Evolutionary conservation across 2,888 invertebrate species (phyloP).

Genomic region (Aplocera efformata): DNA sequence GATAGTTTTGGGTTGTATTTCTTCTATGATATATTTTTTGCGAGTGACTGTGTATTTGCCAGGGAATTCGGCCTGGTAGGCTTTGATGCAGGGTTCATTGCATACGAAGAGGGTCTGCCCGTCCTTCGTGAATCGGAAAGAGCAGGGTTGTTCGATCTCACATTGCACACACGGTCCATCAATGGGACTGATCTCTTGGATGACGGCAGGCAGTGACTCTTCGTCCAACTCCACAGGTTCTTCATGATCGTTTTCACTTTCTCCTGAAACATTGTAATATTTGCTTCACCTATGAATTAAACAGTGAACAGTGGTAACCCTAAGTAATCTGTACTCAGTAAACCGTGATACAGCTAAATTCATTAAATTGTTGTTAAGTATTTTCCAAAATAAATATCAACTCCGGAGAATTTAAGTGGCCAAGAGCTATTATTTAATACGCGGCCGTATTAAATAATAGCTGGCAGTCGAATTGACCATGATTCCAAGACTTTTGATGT

Average conservation of each 20-base stretch:
- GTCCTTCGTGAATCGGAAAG: conserved; percentile 54
- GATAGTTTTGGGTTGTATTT: conserved; percentile 50
- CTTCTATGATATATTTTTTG: conserved; percentile 66
- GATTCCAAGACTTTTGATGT: no score
- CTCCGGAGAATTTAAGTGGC: no score
- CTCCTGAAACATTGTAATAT: conserved; percentile 46
- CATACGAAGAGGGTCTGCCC: conserved; percentile 64
- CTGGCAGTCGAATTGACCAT: no score
- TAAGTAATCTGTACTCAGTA: no score
- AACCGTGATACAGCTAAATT: no score
- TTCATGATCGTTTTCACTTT: conserved; percentile 73
- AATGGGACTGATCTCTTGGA: conserved; percentile 59
- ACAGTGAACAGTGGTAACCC: no score
- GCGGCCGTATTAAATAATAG: no score
- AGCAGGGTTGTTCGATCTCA: conserved; percentile 47
- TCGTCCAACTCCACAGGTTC: conserved; percentile 65
- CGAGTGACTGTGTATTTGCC: conserved; percentile 47
- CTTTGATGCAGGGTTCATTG: conserved; percentile 67
- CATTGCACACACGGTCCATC: conserved; percentile 74
- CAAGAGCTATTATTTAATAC: no score
- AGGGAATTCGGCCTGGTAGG: conserved; percentile 60
- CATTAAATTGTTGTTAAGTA: no score
- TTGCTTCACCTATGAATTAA: no score
- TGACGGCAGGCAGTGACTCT: conserved; percentile 48
- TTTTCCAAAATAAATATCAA: no score